phyloP scores from a whole-genome alignment of 2,113 vertebrate genomes.

The Dryoscopus gambensis region DNA sequence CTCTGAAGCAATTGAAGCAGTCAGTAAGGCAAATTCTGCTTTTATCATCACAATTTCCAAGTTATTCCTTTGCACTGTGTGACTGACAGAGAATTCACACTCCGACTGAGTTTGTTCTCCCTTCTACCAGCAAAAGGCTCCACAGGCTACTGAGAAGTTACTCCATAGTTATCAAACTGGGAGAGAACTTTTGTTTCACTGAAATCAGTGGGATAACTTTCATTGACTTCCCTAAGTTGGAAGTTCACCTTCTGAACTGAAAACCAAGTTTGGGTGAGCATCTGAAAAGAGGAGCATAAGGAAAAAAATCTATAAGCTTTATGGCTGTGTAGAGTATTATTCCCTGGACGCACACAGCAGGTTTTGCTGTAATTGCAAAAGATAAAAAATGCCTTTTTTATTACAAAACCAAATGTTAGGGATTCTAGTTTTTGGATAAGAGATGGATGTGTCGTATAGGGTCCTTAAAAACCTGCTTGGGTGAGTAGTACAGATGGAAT shows the following conservation, averaged over 20 bases:
- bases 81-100: background rate
- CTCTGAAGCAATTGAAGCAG: background rate
- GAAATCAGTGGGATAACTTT: background rate
- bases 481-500: constrained; percentile 28
- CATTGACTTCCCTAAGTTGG: background rate
- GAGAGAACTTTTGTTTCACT: background rate
- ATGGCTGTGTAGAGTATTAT: background rate
- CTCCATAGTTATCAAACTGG: background rate
- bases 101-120: background rate
- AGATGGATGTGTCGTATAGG: background rate
- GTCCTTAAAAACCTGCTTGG: background rate
- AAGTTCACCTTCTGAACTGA: background rate
- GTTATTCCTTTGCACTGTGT: background rate
- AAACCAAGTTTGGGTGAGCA: background rate
- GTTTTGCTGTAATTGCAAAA: constrained; percentile 20
- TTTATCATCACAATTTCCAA: background rate
- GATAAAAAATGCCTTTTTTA: constrained; percentile 5
- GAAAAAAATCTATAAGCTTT: background rate
- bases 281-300: background rate
- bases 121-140: background rate
- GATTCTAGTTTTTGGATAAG: constrained; percentile 2
- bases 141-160: background rate
- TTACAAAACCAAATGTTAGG: background rate
- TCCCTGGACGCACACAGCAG: background rate
- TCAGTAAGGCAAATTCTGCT: background rate